Evolutionary conservation across 1,140 invertebrate genomes (phyloP).

Genomic region (Oryzaephilus surinamensis): DNA sequence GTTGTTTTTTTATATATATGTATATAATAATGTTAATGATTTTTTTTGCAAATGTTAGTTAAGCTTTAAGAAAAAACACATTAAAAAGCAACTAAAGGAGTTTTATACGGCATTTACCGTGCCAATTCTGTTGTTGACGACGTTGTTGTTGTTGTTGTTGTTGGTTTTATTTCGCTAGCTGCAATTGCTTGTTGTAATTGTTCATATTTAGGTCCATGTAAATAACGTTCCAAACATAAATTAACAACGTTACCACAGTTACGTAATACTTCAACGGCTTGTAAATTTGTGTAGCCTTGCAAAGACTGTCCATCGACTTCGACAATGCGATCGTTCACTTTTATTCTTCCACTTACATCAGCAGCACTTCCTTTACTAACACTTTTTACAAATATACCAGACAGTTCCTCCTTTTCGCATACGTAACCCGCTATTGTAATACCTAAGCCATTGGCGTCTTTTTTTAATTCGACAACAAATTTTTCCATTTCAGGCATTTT

Average conservation of each 20-base stretch:
- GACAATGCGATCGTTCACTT: conserved; percentile 94
- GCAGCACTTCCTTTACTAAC: conserved; percentile 93
- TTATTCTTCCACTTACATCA: conserved; percentile 84
- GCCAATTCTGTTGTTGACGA: no score
- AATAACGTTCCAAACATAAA: conserved; percentile 81
- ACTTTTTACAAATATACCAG: conserved; percentile 99
- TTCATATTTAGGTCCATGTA: conserved; percentile 89
- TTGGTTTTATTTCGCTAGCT: conserved; percentile 67
- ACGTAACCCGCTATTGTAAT: conserved; percentile 92
- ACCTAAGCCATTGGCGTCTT: conserved; percentile 90
- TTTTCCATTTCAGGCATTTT: conserved; percentile 87
- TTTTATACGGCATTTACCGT: no score
- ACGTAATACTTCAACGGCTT: conserved; percentile 86
- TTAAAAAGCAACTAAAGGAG: no score
- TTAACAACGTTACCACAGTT: conserved; percentile 81
- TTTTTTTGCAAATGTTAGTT: no score
- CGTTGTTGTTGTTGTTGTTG: no score
- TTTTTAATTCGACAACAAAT: conserved; percentile 87
- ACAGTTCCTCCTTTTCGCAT: conserved; percentile 82
- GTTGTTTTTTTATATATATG: no score
- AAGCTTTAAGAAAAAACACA: no score
- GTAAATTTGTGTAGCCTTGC: conserved; percentile 90
- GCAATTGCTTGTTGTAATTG: conserved; percentile 90
- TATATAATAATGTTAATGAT: no score
- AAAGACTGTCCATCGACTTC: conserved; percentile 88